A percentile compares a stretch with the other conserved stretches of the same genome.
Conservation (phyloP, 2,888 invertebrate species). For the Deilephila elpenor region DNA sequence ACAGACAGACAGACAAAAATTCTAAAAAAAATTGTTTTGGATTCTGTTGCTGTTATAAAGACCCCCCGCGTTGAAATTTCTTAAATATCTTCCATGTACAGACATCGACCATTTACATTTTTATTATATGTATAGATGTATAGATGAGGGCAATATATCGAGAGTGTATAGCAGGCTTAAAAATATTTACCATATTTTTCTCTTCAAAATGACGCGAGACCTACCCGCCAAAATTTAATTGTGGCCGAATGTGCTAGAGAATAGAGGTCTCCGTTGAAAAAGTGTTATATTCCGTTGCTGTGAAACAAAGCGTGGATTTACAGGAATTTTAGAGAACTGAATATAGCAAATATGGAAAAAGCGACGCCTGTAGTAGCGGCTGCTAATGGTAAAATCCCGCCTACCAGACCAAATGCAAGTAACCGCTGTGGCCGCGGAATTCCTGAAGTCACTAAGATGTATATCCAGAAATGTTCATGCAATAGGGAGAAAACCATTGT, state of each 20-base stretch:
- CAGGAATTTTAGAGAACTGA: too few relatives aligned
- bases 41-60: too few relatives aligned
- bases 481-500: conserved; percentile 71
- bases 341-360: conserved; percentile 47
- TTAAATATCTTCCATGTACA: too few relatives aligned
- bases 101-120: too few relatives aligned
- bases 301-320: not conserved
- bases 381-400: conserved; percentile 59
- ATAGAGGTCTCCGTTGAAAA: not conserved
- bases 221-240: conserved; percentile 29
- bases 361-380: conserved; percentile 72
- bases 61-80: too few relatives aligned
- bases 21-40: too few relatives aligned
- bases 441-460: conserved; percentile 62
- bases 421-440: conserved; percentile 71
- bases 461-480: conserved; percentile 70
- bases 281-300: not conserved
- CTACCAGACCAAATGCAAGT: conserved; percentile 46
- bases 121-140: too few relatives aligned
- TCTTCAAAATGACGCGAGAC: not conserved
- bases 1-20: too few relatives aligned
- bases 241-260: not conserved
- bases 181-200: too few relatives aligned
- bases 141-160: too few relatives aligned
- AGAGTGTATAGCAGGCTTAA: too few relatives aligned